These are phyloP conservation scores for Thrips palmi DNA, from an alignment of 1,140 invertebrate genomes.

Conservation along the genomic window DNA sequence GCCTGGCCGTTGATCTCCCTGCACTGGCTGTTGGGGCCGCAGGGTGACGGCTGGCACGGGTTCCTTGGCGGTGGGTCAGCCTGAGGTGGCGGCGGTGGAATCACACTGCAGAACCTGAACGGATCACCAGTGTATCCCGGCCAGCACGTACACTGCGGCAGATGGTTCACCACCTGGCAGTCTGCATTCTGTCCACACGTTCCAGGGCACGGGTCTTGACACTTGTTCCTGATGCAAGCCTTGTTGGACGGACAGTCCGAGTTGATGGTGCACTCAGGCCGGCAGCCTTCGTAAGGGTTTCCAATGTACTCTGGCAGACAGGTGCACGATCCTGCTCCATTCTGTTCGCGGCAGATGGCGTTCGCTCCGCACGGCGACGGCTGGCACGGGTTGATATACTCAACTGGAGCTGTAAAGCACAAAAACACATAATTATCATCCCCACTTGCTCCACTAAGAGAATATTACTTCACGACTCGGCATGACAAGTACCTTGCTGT, in stretches of 20 bases:
- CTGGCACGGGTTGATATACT: conserved; percentile 29
- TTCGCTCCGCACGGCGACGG: conserved; percentile 55
- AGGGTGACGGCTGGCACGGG: conserved; percentile 32
- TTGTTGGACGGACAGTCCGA: conserved; percentile 38
- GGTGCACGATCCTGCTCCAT: conserved; percentile 41
- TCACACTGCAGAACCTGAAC: conserved; percentile 25
- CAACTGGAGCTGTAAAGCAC: conserved; percentile 10
- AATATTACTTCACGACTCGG: not conserved
- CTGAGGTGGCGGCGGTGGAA: conserved; percentile 12
- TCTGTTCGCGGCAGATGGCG: conserved; percentile 43
- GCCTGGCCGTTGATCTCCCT: conserved; percentile 26
- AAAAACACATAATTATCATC: conserved; percentile 1
- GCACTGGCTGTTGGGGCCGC: conserved; percentile 33
- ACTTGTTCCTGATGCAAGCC: conserved; percentile 44
- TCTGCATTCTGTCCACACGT: conserved; percentile 43
- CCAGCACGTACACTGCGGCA: conserved; percentile 45
- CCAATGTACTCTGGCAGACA: conserved; percentile 34
- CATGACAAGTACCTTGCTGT: conserved; percentile 16
- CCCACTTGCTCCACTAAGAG: too few species aligned
- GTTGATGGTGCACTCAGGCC: conserved; percentile 47
- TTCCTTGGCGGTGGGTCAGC: conserved; percentile 22
- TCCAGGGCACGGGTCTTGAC: conserved; percentile 46
- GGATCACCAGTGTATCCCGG: conserved; percentile 44
- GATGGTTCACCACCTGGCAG: conserved; percentile 47
- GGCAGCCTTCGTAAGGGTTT: conserved; percentile 32